These are phyloP conservation scores for Campodea augens DNA, from an alignment of 1,140 invertebrate genomes.

Conservation along the genomic window DNA sequence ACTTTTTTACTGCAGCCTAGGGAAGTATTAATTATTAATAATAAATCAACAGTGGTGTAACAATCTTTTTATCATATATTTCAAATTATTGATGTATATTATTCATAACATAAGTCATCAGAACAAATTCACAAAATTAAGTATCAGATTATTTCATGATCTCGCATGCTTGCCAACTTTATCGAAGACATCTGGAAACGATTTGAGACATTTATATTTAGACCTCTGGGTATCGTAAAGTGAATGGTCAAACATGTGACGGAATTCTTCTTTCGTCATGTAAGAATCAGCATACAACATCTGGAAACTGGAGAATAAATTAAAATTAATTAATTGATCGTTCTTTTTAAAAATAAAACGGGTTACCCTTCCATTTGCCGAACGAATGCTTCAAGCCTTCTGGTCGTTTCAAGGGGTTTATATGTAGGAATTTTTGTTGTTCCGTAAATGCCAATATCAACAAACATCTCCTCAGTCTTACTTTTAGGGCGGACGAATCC, in stretches of 20 bases:
- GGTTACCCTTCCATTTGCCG: conserved; percentile 39
- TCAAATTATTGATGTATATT: too few species aligned
- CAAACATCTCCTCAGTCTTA: conserved; percentile 39
- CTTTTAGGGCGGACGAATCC: conserved; percentile 42
- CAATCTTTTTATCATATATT: too few species aligned
- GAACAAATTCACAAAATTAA: too few species aligned
- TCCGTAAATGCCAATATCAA: conserved; percentile 63
- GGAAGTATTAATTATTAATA: too few species aligned
- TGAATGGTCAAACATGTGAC: conserved; percentile 61
- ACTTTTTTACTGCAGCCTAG: too few species aligned
- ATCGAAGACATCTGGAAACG: conserved; percentile 65
- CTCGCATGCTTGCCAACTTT: conserved; percentile 51
- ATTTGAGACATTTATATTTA: conserved; percentile 37
- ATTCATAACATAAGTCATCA: too few species aligned
- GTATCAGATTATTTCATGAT: too few species aligned
- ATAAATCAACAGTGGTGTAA: too few species aligned
- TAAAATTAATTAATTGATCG: not conserved
- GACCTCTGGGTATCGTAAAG: conserved; percentile 51
- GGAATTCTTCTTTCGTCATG: conserved; percentile 51
- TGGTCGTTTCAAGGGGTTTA: conserved; percentile 41
- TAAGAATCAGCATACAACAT: conserved; percentile 74
- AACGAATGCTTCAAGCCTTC: conserved; percentile 49
- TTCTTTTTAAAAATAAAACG: not conserved
- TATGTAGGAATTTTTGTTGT: conserved; percentile 40
- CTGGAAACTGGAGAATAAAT: conserved; percentile 37